Conservation (phyloP, 2,888 invertebrate species). For the Ceraclea dissimilis region DNA sequence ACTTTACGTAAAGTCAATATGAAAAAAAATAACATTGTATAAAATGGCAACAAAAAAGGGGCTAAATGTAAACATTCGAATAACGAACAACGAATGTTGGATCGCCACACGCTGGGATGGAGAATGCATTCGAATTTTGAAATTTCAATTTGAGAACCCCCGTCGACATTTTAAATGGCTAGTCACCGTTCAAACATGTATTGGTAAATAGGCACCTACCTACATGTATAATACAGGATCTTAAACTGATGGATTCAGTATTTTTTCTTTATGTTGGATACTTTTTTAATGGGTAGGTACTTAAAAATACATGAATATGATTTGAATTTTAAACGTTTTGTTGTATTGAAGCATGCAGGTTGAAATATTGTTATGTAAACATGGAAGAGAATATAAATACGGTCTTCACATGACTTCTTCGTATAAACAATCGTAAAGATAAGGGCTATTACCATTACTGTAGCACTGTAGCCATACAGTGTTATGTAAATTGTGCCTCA, state of each 20-base stretch:
- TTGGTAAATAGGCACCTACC: too few relatives aligned
- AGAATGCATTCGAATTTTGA: conserved; percentile 23
- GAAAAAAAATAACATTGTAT: background rate
- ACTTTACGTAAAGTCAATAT: conserved; percentile 16
- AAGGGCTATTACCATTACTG: too few relatives aligned
- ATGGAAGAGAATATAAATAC: background rate
- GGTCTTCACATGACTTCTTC: background rate
- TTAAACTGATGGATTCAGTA: background rate
- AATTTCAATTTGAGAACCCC: conserved; percentile 26
- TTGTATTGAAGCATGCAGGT: background rate
- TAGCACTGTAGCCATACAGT: too few relatives aligned
- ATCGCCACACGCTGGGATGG: conserved; percentile 22
- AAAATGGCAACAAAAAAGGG: conserved; percentile 5
- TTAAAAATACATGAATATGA: background rate
- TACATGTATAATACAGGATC: too few relatives aligned
- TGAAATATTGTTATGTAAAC: background rate
- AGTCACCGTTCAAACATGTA: conserved; percentile 12
- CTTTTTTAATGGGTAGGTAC: too few relatives aligned
- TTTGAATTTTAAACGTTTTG: background rate
- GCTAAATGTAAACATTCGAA: conserved; percentile 21
- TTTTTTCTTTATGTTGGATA: background rate
- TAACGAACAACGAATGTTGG: conserved; percentile 18
- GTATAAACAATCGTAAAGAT: background rate
- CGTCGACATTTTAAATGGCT: conserved; percentile 18
- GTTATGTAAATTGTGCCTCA: too few relatives aligned